phyloP scores from a whole-genome alignment of 2,113 vertebrate species.

The Leptodactylus fuscus region DNA sequence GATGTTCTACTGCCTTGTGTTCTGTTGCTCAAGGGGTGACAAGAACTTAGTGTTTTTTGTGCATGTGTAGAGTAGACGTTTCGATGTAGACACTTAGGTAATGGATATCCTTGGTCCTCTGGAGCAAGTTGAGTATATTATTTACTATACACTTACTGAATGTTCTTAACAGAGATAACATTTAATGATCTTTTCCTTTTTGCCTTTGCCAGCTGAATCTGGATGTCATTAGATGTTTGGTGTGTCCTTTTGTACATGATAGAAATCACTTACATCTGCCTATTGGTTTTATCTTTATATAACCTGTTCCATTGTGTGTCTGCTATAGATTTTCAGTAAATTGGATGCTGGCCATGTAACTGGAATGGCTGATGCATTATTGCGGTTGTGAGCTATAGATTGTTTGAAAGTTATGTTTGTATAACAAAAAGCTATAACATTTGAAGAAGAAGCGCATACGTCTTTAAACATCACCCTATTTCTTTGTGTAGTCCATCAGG shows the following conservation, averaged over 20 bases:
- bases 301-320: conserved; percentile 52
- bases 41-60: not conserved
- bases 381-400: not conserved
- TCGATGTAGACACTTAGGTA: not conserved
- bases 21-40: no score
- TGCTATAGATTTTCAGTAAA: conserved; percentile 32
- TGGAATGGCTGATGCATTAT: not conserved
- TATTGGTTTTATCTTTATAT: conserved; percentile 20
- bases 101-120: not conserved
- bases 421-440: conserved; percentile 22
- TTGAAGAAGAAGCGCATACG: conserved; percentile 2
- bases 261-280: conserved; percentile 53
- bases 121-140: not conserved
- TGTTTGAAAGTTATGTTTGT: not conserved
- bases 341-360: conserved; percentile 28
- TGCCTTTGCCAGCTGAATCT: conserved; percentile 47
- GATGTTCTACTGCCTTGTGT: no score
- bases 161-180: not conserved
- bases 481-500: not conserved
- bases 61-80: not conserved
- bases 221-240: conserved; percentile 31
- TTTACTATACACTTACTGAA: conserved; percentile 19
- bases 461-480: not conserved
- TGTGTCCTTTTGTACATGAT: conserved; percentile 20
- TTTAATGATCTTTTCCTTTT: conserved; percentile 49